phyloP scores from a whole-genome alignment of 2,113 vertebrate species.

The Laticauda colubrina region DNA sequence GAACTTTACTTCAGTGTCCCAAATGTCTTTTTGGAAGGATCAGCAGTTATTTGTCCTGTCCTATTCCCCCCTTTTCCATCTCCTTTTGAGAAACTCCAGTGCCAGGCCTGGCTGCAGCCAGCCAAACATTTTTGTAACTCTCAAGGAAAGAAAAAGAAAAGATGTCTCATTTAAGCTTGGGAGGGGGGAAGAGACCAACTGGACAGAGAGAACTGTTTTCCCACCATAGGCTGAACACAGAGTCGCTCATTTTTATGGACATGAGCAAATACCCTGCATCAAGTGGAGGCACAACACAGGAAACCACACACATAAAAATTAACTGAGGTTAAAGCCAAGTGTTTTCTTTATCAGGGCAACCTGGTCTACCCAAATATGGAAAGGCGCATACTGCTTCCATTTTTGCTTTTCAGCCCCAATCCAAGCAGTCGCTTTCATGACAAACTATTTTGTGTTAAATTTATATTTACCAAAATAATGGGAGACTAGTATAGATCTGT shows the following conservation, averaged over 20 bases:
- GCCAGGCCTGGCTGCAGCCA: not conserved
- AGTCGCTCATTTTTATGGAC: not conserved
- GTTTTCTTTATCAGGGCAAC: too few relatives aligned
- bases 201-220: not conserved
- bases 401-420: too few relatives aligned
- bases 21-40: not conserved
- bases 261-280: not conserved
- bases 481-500: too few relatives aligned
- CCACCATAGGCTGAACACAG: not conserved
- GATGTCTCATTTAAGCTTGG: not conserved
- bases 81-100: not conserved
- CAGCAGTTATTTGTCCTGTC: not conserved
- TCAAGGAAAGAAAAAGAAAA: not conserved
- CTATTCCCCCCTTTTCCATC: not conserved
- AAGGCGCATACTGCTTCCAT: too few relatives aligned
- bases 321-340: not conserved
- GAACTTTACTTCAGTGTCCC: not conserved
- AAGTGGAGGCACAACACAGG: not conserved
- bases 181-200: not conserved
- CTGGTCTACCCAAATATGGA: too few relatives aligned
- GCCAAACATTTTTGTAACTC: not conserved
- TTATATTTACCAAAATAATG: too few relatives aligned
- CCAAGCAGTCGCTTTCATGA: too few relatives aligned
- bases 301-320: not conserved
- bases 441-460: too few relatives aligned